These are phyloP conservation scores for Petaurus breviceps DNA, from an alignment of 2,113 vertebrate species.

Conservation along the genomic window DNA sequence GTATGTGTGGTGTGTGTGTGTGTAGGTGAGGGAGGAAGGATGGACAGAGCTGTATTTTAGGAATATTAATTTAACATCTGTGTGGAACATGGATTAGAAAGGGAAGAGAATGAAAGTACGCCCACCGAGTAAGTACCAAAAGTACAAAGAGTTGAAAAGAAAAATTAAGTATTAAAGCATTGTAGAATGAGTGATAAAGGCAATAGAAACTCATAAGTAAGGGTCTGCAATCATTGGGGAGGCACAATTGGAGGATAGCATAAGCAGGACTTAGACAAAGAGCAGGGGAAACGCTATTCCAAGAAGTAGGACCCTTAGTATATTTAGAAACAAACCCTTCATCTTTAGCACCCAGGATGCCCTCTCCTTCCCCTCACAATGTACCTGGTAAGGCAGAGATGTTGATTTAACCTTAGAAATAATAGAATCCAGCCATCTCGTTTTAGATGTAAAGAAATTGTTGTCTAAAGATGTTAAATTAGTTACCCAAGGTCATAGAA, in stretches of 20 bases:
- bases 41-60: background rate
- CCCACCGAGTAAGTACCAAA: background rate
- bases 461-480: background rate
- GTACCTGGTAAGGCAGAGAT: background rate
- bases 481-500: background rate
- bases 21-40: background rate
- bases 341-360: background rate
- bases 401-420: background rate
- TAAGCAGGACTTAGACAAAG: background rate
- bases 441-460: background rate
- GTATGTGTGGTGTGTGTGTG: too few relatives aligned
- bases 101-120: background rate
- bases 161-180: background rate
- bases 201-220: background rate
- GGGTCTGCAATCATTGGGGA: background rate
- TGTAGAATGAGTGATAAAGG: background rate
- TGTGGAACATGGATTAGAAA: background rate
- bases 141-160: background rate
- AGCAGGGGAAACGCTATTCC: background rate
- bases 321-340: background rate
- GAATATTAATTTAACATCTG: background rate
- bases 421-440: background rate
- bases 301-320: background rate
- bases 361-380: too few relatives aligned
- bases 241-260: background rate